A percentile compares a stretch with the other conserved stretches of the same genome.
Evolutionary conservation across 2,888 invertebrate genomes (phyloP).

Genomic region (Blastobasis adustella): DNA sequence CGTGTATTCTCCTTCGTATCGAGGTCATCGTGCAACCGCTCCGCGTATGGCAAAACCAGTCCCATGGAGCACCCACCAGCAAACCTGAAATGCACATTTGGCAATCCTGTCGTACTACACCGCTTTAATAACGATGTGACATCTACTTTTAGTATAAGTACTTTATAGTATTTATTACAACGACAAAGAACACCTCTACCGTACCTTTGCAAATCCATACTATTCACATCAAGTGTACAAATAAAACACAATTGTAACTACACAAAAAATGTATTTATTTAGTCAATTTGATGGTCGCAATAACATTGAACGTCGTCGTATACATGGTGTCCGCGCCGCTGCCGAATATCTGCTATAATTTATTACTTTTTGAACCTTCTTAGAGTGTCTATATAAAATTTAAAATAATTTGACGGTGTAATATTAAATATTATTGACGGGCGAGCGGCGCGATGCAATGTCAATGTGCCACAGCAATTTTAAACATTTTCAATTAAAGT

Average conservation of each 20-base stretch:
- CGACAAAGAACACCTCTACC: no score
- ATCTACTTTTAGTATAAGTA: no score
- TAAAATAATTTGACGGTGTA: constrained; percentile 33
- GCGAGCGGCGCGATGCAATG: constrained; percentile 41
- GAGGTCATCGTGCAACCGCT: no score
- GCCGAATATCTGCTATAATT: constrained; percentile 25
- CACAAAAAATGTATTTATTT: constrained; percentile 69
- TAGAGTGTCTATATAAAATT: background rate
- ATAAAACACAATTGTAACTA: constrained; percentile 39
- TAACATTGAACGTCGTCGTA: constrained; percentile 71
- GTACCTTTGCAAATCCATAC: no score
- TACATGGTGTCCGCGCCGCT: constrained; percentile 64
- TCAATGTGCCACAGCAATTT: constrained; percentile 46
- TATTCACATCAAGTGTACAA: no score
- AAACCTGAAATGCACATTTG: no score
- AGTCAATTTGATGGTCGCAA: constrained; percentile 69
- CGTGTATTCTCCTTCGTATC: no score
- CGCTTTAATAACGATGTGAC: no score
- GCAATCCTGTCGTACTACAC: no score
- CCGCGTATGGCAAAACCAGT: no score
- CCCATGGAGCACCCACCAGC: no score
- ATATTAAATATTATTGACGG: background rate
- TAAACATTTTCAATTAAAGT: constrained; percentile 49
- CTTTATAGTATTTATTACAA: no score
- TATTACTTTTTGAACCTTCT: constrained; percentile 11